Evolutionary conservation across 2,888 invertebrate species (phyloP).

Genomic region (Pomacea canaliculata): DNA sequence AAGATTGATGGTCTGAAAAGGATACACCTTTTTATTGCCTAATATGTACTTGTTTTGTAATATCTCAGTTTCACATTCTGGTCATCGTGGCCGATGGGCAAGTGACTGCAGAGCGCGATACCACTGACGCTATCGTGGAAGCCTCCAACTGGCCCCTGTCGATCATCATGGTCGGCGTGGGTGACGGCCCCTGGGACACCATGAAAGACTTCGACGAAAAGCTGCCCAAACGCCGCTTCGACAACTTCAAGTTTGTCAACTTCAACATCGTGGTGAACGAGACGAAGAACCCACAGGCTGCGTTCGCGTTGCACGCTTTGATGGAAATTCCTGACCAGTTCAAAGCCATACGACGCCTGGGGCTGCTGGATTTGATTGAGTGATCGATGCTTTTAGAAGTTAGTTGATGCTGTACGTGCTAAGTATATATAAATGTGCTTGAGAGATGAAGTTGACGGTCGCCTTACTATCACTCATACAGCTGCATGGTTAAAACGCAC

Average conservation of each 20-base stretch:
- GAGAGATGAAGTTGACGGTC: too few relatives aligned
- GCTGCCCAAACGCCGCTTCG: conserved; percentile 71
- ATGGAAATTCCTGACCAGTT: conserved; percentile 73
- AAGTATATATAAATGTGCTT: too few relatives aligned
- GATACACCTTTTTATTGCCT: too few relatives aligned
- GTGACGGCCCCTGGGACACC: conserved; percentile 73
- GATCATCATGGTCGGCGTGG: conserved; percentile 73
- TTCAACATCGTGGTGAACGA: conserved; percentile 68
- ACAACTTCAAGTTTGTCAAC: conserved; percentile 74
- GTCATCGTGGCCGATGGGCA: conserved; percentile 73
- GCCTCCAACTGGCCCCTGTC: conserved; percentile 72
- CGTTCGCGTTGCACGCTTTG: conserved; percentile 72
- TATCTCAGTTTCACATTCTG: conserved; percentile 71
- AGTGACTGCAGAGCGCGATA: conserved; percentile 71
- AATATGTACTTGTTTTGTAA: too few relatives aligned
- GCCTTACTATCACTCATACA: too few relatives aligned
- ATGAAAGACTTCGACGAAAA: conserved; percentile 73
- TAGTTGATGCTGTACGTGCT: too few relatives aligned
- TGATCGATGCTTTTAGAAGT: too few relatives aligned
- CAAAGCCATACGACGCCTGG: conserved; percentile 58
- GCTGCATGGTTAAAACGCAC: too few relatives aligned
- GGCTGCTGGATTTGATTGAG: conserved; percentile 43
- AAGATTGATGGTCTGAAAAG: too few relatives aligned
- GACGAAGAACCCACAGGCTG: conserved; percentile 56
- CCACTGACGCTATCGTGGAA: conserved; percentile 71